phyloP scores from a whole-genome alignment of 2,888 invertebrate genomes.

The Lampropteryx suffumata region DNA sequence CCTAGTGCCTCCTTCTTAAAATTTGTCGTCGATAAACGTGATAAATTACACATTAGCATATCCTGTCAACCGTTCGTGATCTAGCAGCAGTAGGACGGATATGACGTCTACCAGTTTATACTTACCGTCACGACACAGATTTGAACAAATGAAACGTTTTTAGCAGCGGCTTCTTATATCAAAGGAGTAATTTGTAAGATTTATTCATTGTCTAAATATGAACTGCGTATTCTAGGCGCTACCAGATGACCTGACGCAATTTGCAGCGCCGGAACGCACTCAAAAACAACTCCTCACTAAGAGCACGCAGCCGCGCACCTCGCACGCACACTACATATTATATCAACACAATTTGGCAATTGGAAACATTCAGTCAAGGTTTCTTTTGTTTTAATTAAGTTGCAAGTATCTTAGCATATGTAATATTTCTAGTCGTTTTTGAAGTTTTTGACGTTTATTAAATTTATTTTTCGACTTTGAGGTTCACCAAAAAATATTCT shows the following conservation, averaged over 20 bases:
- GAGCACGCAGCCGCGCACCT: conserved; percentile 42
- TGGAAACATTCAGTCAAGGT: conserved; percentile 57
- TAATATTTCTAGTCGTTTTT: too few species aligned
- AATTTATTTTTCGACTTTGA: too few species aligned
- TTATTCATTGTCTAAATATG: conserved; percentile 1
- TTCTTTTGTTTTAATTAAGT: conserved; percentile 54
- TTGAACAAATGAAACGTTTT: conserved; percentile 3
- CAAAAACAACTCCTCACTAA: conserved; percentile 42
- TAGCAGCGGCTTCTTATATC: neutral
- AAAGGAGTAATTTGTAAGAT: neutral
- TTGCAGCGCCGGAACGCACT: conserved; percentile 40
- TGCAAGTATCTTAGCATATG: conserved; percentile 32
- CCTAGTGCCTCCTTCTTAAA: too few species aligned
- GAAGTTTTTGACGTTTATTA: too few species aligned
- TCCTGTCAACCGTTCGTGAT: conserved; percentile 47
- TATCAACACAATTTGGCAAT: conserved; percentile 55
- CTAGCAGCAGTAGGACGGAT: conserved; percentile 43
- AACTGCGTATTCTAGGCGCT: conserved; percentile 4
- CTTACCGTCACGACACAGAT: conserved; percentile 37
- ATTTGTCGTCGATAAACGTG: conserved; percentile 20
- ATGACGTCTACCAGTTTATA: conserved; percentile 36
- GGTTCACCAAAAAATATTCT: too few species aligned
- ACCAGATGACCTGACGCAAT: conserved; percentile 43
- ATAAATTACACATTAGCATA: conserved; percentile 37
- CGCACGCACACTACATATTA: conserved; percentile 46